These are phyloP conservation scores for Urocitellus parryii DNA, from an alignment of 2,113 vertebrate species.

Conservation along the genomic window DNA sequence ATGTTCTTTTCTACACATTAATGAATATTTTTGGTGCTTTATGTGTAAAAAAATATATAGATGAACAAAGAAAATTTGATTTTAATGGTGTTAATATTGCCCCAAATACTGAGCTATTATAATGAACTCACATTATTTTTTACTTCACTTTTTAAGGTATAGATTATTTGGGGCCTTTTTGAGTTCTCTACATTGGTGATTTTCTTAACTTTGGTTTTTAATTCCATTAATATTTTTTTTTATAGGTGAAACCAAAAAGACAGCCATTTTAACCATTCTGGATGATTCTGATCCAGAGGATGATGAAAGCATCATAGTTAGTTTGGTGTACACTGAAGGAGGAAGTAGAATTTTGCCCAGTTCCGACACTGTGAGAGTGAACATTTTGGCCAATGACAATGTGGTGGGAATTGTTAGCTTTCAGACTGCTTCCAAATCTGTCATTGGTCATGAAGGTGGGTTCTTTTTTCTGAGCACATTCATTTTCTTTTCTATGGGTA, in stretches of 20 bases:
- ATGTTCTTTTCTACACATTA: neutral
- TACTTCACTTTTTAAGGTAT: neutral
- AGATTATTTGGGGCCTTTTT: neutral
- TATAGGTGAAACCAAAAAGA: conserved; percentile 93
- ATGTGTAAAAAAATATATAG: neutral
- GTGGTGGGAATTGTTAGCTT: conserved; percentile 95
- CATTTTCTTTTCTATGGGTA: conserved; percentile 49
- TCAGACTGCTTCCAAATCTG: conserved; percentile 91
- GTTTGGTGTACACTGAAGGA: conserved; percentile 93
- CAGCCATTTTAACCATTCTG: conserved; percentile 89
- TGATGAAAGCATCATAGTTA: conserved; percentile 92
- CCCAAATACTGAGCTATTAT: neutral
- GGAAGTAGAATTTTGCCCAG: conserved; percentile 95
- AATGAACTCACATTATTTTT: neutral
- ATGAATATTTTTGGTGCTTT: neutral
- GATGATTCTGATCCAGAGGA: conserved; percentile 95
- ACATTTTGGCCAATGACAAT: conserved; percentile 95
- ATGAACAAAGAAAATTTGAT: neutral
- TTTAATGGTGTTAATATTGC: neutral
- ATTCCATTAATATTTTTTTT: conserved; percentile 59
- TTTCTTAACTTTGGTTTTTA: neutral
- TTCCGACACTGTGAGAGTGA: conserved; percentile 92
- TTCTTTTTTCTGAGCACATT: conserved; percentile 66
- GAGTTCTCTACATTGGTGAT: neutral
- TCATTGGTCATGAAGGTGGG: conserved; percentile 94